These are phyloP conservation scores for Pseudorhiza aurosa DNA, from an alignment of 30 jellyfish, hydroid and myxozoan genomes.

Conservation along the genomic window DNA sequence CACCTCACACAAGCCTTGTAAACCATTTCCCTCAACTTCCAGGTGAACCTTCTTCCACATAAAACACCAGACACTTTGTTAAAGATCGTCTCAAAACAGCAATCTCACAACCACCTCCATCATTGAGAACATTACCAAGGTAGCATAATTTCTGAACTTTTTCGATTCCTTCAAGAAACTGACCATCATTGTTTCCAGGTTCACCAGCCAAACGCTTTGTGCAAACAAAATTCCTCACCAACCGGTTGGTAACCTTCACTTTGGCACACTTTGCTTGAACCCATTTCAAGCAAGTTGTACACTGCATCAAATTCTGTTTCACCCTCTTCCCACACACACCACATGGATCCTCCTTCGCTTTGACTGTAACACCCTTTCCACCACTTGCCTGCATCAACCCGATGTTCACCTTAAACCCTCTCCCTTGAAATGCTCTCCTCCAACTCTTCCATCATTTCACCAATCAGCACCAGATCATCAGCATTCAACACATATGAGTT, in stretches of 20 bases:
- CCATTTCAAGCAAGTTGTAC: slow-evolving; percentile 10
- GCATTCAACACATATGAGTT: slow-evolving; percentile 15
- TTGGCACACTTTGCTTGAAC: slow-evolving; percentile 14
- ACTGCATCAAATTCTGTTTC: background rate
- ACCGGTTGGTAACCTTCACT: background rate
- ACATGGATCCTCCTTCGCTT: slow-evolving; percentile 16
- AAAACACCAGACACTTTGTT: background rate
- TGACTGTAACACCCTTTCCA: slow-evolving; percentile 7
- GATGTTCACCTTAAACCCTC: slow-evolving; percentile 9
- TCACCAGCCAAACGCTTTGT: background rate
- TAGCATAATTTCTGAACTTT: slow-evolving; percentile 11
- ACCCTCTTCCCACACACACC: slow-evolving; percentile 31
- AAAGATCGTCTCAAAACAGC: slow-evolving; percentile 20
- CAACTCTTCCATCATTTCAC: slow-evolving; percentile 6
- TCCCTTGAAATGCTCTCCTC: slow-evolving; percentile 5
- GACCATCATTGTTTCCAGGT: background rate
- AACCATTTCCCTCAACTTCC: slow-evolving; percentile 4
- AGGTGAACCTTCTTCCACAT: background rate
- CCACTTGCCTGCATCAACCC: background rate
- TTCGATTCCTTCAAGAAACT: background rate
- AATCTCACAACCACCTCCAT: slow-evolving; percentile 12
- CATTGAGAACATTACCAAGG: slow-evolving; percentile 5
- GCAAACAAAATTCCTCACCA: background rate
- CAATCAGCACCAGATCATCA: slow-evolving; percentile 10
- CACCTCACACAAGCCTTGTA: slow-evolving; percentile 17